Evolutionary conservation across 1,140 invertebrate genomes (phyloP).

Genomic region (Marisa cornuarietis): DNA sequence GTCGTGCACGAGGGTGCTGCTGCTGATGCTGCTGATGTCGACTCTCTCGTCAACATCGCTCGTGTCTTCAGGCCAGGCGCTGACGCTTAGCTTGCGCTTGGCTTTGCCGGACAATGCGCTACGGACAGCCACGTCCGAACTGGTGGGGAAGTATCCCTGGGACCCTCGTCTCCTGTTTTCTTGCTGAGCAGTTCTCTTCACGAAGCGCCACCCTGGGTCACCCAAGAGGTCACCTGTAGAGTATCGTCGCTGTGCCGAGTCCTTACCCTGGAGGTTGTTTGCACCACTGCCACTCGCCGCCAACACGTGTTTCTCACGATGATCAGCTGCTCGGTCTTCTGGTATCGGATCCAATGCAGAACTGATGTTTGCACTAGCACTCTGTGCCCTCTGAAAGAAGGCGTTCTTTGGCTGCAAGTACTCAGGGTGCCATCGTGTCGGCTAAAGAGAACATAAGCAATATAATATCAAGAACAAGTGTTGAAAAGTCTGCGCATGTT

Average conservation of each 20-base stretch:
- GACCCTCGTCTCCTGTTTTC: no score
- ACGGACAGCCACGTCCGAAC: no score
- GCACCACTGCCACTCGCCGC: not conserved
- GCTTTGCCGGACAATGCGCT: no score
- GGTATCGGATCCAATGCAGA: not conserved
- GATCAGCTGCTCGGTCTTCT: not conserved
- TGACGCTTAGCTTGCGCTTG: no score
- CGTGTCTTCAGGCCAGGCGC: no score
- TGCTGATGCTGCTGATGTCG: no score
- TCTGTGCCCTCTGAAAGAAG: not conserved
- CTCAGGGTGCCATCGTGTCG: conserved; percentile 12
- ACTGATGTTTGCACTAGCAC: not conserved
- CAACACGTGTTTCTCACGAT: not conserved
- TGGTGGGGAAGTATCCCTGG: no score
- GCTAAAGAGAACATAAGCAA: no score
- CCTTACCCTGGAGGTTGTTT: not conserved
- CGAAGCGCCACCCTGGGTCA: not conserved
- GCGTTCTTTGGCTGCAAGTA: not conserved
- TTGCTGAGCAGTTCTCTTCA: not conserved
- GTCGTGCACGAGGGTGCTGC: no score
- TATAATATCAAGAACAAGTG: no score
- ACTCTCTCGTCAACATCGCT: no score
- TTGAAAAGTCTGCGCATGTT: no score
- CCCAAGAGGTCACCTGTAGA: not conserved
- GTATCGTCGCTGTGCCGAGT: not conserved